These are phyloP conservation scores for Cinclus cinclus DNA, from an alignment of 2,113 vertebrate species.

Conservation along the genomic window DNA sequence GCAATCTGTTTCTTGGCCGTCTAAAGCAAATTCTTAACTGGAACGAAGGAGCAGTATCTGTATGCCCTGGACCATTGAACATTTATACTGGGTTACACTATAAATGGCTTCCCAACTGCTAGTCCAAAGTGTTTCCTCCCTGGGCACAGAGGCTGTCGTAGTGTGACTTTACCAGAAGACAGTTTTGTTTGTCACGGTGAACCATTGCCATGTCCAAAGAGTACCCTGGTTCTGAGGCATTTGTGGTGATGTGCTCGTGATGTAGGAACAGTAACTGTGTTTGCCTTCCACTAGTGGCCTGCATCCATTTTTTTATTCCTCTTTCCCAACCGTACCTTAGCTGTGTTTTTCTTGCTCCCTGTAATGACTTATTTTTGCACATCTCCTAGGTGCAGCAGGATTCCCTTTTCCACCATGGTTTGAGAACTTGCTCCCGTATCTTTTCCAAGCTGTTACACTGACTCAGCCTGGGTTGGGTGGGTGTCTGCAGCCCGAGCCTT, in stretches of 20 bases:
- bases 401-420: not conserved
- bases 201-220: not conserved
- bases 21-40: not conserved
- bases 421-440: not conserved
- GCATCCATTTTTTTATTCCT: not conserved
- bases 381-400: not conserved
- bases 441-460: not conserved
- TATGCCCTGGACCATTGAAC: not conserved
- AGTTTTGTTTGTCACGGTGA: not conserved
- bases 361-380: not conserved
- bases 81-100: not conserved
- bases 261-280: not conserved
- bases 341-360: not conserved
- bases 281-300: not conserved
- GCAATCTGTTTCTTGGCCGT: not conserved
- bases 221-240: not conserved
- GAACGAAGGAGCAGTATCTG: not conserved
- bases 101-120: not conserved
- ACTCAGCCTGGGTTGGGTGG: not conserved
- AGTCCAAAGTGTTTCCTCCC: not conserved
- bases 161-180: not conserved
- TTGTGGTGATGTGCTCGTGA: rapidly evolving
- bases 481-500: not conserved
- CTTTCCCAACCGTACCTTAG: not conserved
- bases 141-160: not conserved